Evolutionary conservation across 2,888 invertebrate genomes (phyloP), one percentile per base, ranked within the genome.

Genomic region (Zhuqinia jingwanae): DNA sequence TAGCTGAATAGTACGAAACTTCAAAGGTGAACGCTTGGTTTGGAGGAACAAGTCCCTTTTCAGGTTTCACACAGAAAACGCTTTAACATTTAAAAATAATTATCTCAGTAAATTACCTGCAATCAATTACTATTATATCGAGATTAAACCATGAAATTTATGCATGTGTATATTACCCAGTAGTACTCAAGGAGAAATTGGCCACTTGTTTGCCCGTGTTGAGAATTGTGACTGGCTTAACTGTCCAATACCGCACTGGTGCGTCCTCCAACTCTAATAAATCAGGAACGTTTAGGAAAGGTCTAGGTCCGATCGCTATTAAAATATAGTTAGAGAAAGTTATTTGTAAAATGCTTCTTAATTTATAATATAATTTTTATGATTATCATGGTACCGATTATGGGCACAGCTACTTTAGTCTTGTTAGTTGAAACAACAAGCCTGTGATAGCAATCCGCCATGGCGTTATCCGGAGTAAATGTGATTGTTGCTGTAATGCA

Each of bases 251-350:
- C 50, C 87, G 86, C 0, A 90, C 90, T 2, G 90, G 89, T 10
- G 88, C 85, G 22, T 85, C 75, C 1, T 56, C 50, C 22, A 90
- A 88, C 15, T 88, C 76, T 10, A 90, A 68, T 0, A 65, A 50
- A 78, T 90, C 90, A 2, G 90, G 89, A 11, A 85, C 27, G 63
- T 90, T 89, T 6, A 90, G 73, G 15, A 90, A 50, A 0, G 89
- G 90, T 42, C 89, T 77, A 10, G 79, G 20, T 27, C 90, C 90
- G 42, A 90, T 80, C n/a, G 85, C 90, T 89, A 70, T 36, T 36
- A 42, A 20, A 68, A 27, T 30, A 56, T 76, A 15, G n/a, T 58
- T 17, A 20, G 15, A 70, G 20, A 53, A 75, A 30, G 17, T 27
- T 30, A 30, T n/a, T n/a, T n/a, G 5, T 5, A 27, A 53, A 53